A percentile compares a stretch with the other conserved stretches of the same genome.
Evolutionary conservation across 2,113 vertebrate species (phyloP).

Genomic region (Triplophysa tibetana): DNA sequence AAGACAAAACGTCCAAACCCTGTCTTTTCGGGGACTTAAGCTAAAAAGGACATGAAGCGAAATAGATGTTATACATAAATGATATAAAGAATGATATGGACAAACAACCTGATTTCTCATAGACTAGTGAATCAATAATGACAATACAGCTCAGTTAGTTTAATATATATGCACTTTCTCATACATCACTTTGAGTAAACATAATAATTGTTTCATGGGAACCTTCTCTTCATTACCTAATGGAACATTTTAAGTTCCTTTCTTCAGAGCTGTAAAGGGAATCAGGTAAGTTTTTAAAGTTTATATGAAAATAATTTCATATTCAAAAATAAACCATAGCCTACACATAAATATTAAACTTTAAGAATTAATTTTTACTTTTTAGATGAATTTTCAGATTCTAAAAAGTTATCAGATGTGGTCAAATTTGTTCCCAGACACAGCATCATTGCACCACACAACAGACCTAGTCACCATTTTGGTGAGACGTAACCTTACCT

Average conservation of each 20-base stretch:
- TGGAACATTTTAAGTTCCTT: not conserved
- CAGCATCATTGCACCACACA: not conserved
- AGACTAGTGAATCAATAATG: not conserved
- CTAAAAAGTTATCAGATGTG: not conserved
- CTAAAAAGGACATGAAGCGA: constrained; percentile 64
- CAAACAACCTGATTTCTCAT: not conserved
- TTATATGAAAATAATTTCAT: not conserved
- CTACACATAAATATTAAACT: not conserved
- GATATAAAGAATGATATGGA: not conserved
- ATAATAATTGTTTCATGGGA: not conserved
- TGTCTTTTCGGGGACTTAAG: constrained; percentile 97
- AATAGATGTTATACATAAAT: constrained; percentile 53
- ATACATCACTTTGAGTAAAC: not conserved
- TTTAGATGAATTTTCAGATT: not conserved
- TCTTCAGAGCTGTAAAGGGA: not conserved
- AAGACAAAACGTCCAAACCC: constrained; percentile 72
- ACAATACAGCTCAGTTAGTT: not conserved
- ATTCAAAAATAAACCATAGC: not conserved
- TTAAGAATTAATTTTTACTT: not conserved
- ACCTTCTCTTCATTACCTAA: not conserved
- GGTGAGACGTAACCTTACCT: constrained; percentile 69
- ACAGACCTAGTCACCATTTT: not conserved
- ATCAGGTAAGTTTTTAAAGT: not conserved
- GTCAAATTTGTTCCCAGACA: not conserved
- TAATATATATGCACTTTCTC: not conserved